Evolutionary conservation across 2,797 vertebrate species (phyloP).

Genomic region (Microtus agrestis): DNA sequence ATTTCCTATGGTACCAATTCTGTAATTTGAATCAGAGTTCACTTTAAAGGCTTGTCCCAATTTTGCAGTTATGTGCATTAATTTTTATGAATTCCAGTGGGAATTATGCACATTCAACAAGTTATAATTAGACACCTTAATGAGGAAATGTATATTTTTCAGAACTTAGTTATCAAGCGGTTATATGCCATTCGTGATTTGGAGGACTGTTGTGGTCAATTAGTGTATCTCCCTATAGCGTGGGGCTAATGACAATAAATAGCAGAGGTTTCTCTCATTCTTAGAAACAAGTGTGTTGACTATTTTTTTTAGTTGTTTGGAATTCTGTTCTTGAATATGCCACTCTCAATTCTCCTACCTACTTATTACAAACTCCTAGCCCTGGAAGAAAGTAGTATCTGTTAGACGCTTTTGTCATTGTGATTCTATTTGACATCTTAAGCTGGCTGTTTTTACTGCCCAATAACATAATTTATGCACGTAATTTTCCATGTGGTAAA

Average conservation of each 20-base stretch:
- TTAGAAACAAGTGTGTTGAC: neutral
- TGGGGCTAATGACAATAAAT: neutral
- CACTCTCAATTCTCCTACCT: neutral
- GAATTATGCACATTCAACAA: neutral
- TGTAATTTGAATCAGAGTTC: neutral
- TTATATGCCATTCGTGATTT: neutral
- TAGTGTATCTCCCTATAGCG: neutral
- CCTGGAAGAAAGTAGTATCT: too few species aligned
- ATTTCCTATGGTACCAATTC: slow-evolving; percentile 26
- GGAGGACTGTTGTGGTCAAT: neutral
- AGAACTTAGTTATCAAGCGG: slow-evolving; percentile 22
- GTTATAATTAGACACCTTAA: slow-evolving; percentile 27
- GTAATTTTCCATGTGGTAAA: slow-evolving; percentile 51
- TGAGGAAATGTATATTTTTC: slow-evolving; percentile 55
- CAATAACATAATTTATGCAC: slow-evolving; percentile 66
- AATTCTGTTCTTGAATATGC: neutral
- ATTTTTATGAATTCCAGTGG: neutral
- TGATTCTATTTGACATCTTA: slow-evolving; percentile 59
- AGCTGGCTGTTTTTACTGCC: slow-evolving; percentile 64
- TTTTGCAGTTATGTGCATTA: too few species aligned
- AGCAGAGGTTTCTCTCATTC: neutral
- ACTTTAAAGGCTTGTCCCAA: slow-evolving; percentile 2
- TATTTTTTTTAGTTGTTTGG: neutral
- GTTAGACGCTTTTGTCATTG: neutral
- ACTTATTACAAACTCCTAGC: neutral